Evolutionary conservation across 2,888 invertebrate species (phyloP).

Genomic region (Incurvaria masculella): DNA sequence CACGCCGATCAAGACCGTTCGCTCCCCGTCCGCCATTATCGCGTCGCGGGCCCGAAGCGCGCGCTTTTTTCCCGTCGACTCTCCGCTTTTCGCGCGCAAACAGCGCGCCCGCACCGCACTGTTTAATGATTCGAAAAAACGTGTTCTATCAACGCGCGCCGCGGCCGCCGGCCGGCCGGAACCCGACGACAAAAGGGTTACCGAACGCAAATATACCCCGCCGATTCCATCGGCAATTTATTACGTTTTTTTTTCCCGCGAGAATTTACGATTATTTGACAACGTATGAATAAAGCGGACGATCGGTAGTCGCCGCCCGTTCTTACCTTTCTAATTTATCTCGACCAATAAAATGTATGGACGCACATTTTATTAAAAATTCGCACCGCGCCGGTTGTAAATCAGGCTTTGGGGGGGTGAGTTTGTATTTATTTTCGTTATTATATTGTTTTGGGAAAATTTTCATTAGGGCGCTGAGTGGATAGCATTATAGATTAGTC

Average conservation of each 20-base stretch:
- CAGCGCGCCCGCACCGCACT: slow-evolving; percentile 30
- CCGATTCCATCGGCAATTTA: slow-evolving; percentile 55
- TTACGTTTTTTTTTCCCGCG: slow-evolving; percentile 56
- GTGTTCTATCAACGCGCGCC: slow-evolving; percentile 55
- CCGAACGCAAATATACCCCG: slow-evolving; percentile 5
- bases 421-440: neutral
- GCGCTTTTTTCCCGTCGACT: slow-evolving; percentile 28
- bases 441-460: neutral
- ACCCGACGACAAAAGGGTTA: neutral
- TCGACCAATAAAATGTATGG: slow-evolving; percentile 39
- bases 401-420: neutral
- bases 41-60: neutral
- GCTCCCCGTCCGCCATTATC: slow-evolving; percentile 22
- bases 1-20: no score
- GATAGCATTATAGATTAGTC: neutral
- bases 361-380: slow-evolving; percentile 13
- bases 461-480: neutral
- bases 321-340: slow-evolving; percentile 43
- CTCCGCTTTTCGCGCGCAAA: slow-evolving; percentile 34
- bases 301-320: slow-evolving; percentile 31
- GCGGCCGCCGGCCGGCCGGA: slow-evolving; percentile 25
- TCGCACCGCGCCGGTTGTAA: slow-evolving; percentile 1
- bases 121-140: slow-evolving; percentile 59
- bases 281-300: slow-evolving; percentile 22
- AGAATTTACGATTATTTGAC: slow-evolving; percentile 55